phyloP scores from a whole-genome alignment of 2,888 invertebrate genomes.

The Embidobia sp. region DNA sequence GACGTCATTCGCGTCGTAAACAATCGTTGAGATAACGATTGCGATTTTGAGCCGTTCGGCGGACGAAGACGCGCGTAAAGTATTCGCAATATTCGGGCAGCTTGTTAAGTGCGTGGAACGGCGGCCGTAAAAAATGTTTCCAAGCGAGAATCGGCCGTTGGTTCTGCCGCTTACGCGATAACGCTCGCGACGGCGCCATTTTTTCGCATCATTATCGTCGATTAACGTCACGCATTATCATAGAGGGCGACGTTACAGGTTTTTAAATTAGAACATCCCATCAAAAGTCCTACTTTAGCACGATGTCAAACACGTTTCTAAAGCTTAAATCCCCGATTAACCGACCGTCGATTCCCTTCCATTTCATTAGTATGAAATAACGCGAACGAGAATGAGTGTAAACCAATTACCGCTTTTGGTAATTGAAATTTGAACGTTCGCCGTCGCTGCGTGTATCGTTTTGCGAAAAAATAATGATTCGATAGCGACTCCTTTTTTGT shows the following conservation, averaged over 20 bases:
- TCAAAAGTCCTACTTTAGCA: neutral
- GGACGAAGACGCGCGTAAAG: slow-evolving; percentile 28
- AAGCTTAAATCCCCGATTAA: too few species aligned
- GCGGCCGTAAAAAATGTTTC: slow-evolving; percentile 46
- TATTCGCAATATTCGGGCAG: slow-evolving; percentile 44
- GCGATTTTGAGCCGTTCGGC: slow-evolving; percentile 43
- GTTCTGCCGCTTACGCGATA: slow-evolving; percentile 11
- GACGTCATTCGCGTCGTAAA: slow-evolving; percentile 28
- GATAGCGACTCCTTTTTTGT: too few species aligned
- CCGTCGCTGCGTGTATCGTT: too few species aligned
- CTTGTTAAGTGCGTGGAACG: slow-evolving; percentile 35
- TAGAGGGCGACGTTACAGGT: slow-evolving; percentile 32
- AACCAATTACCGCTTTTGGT: too few species aligned
- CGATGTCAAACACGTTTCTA: neutral
- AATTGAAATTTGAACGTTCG: too few species aligned
- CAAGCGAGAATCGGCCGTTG: slow-evolving; percentile 48
- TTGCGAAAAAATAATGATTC: too few species aligned
- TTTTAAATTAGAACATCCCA: slow-evolving; percentile 23
- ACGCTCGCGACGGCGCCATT: slow-evolving; percentile 33
- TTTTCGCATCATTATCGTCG: slow-evolving; percentile 44
- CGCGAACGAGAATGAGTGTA: too few species aligned
- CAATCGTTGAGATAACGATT: slow-evolving; percentile 44
- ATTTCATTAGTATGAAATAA: too few species aligned
- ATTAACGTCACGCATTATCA: slow-evolving; percentile 42
- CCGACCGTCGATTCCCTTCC: too few species aligned